phyloP scores from a whole-genome alignment of 2,888 invertebrate genomes.

The Chrysomela aeneicollis region DNA sequence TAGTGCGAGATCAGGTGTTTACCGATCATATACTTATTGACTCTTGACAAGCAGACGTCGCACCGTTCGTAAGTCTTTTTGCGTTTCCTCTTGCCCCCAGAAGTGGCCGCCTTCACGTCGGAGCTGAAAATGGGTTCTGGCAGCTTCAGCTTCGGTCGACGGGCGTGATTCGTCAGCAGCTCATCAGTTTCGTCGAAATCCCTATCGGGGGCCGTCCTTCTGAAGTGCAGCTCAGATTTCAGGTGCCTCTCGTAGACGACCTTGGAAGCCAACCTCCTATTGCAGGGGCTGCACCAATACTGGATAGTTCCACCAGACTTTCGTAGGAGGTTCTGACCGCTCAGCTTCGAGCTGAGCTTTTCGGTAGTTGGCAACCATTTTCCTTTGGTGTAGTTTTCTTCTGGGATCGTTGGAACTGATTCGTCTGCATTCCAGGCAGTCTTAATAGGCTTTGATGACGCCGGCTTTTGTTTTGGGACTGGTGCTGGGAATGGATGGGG shows the following conservation, averaged over 20 bases:
- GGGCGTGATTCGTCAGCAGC: constrained; percentile 38
- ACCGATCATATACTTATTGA: constrained; percentile 75
- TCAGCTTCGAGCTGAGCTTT: constrained; percentile 35
- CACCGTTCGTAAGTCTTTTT: constrained; percentile 71
- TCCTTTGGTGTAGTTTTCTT: constrained; percentile 69
- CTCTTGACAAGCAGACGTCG: constrained; percentile 75
- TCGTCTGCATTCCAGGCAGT: not conserved
- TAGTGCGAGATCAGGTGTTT: constrained; percentile 88
- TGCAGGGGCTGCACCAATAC: constrained; percentile 85
- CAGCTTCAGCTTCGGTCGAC: constrained; percentile 45
- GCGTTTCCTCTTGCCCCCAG: constrained; percentile 57
- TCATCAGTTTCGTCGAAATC: constrained; percentile 67
- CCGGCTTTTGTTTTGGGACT: constrained; percentile 9
- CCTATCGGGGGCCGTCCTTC: constrained; percentile 71
- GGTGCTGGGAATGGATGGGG: constrained; percentile 14
- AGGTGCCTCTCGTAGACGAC: constrained; percentile 80
- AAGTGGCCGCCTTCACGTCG: constrained; percentile 26
- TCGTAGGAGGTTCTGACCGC: constrained; percentile 53
- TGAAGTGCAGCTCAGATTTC: constrained; percentile 75
- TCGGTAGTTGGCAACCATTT: constrained; percentile 75
- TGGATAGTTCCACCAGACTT: constrained; percentile 64
- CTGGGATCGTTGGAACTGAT: constrained; percentile 13
- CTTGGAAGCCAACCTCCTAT: constrained; percentile 76
- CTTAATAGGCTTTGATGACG: constrained; percentile 57
- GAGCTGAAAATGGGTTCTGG: constrained; percentile 39